Base-by-base conservation (phyloP, 2,888 invertebrate genomes). In the Mycalesis mineus region DNA sequence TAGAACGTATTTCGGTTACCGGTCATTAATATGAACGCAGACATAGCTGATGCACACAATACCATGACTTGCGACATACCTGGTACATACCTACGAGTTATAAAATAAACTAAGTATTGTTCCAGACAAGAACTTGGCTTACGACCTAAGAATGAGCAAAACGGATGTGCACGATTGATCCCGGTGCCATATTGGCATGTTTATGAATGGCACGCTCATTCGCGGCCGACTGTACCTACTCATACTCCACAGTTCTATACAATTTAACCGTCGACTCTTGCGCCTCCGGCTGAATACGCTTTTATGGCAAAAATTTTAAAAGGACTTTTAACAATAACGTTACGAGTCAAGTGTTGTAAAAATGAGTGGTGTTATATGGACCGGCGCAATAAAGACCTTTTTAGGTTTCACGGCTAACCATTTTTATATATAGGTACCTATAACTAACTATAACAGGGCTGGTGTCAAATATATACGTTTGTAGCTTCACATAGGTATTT, bases 81-180 rank as follows among this genome's bases (percentile, higher is more conserved):
- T 62, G 50, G 22, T 22, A 22, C 22, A 2, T 33, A 33, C 11
- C 36, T 36, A 36, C n/a, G n/a, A 22, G 29, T 55, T 65, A 72
- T 73, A 65, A 73, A 69, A 74, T 69, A 71, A 68, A 65, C 65
- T 65, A 68, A 63, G 69, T 73, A 77, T 74, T 75, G 74, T 80
- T 77, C 75, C 72, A 75, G 66, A 71, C 70, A 67, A 65, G 68
- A 67, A 68, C 63, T 65, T 65, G 70, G 68, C 67, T 71, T 65
- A 67, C 72, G 71, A 64, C 62, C 65, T 65, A 68, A 67, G 68
- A 69, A 70, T 74, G 71, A 72, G 65, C 70, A 70, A 67, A 78
- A 80, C 84, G 85, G 84, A 83, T 84, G 79, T 78, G 75, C 78
- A 70, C 76, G 75, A 80, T 78, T 82, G 83, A 82, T 80, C 80